Evolutionary conservation across 1,140 invertebrate species (phyloP).

Genomic region (Philopotamus ludificatus): DNA sequence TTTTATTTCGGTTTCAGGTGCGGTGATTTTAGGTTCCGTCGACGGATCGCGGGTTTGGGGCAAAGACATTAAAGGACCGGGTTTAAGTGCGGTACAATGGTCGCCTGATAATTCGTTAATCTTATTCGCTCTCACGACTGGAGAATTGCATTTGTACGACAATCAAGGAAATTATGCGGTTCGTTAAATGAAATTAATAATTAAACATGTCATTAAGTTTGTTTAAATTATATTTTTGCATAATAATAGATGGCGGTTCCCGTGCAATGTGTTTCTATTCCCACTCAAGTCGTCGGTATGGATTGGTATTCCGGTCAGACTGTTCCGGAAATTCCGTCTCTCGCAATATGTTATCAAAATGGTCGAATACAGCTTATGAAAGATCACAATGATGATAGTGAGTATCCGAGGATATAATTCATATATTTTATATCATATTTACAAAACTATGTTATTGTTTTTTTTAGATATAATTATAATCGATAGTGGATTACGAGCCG

Average conservation of each 20-base stretch:
- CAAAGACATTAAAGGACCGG: slow-evolving; percentile 87
- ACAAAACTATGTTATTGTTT: slow-evolving; percentile 1
- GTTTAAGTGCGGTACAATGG: slow-evolving; percentile 84
- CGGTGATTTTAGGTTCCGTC: slow-evolving; percentile 78
- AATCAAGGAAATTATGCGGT: slow-evolving; percentile 78
- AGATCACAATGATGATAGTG: slow-evolving; percentile 84
- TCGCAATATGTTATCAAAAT: slow-evolving; percentile 85
- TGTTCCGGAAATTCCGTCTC: slow-evolving; percentile 70
- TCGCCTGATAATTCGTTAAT: slow-evolving; percentile 90
- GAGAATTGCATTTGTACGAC: slow-evolving; percentile 94
- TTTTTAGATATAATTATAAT: slow-evolving; percentile 63
- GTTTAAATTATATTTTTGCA: not conserved
- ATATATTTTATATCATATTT: slow-evolving; percentile 13
- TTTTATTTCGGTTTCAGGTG: slow-evolving; percentile 46
- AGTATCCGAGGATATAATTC: slow-evolving; percentile 35
- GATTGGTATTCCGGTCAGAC: slow-evolving; percentile 84
- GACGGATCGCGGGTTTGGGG: slow-evolving; percentile 98
- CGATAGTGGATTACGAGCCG: slow-evolving; percentile 77
- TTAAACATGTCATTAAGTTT: not conserved
- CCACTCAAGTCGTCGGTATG: slow-evolving; percentile 67
- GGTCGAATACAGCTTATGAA: slow-evolving; percentile 87
- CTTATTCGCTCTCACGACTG: slow-evolving; percentile 86
- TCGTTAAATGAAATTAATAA: too few relatives aligned
- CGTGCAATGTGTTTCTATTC: slow-evolving; percentile 61
- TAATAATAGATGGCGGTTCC: slow-evolving; percentile 63